Base-by-base conservation (phyloP, 1,140 invertebrate species). In the Oryctes rhinoceros region DNA sequence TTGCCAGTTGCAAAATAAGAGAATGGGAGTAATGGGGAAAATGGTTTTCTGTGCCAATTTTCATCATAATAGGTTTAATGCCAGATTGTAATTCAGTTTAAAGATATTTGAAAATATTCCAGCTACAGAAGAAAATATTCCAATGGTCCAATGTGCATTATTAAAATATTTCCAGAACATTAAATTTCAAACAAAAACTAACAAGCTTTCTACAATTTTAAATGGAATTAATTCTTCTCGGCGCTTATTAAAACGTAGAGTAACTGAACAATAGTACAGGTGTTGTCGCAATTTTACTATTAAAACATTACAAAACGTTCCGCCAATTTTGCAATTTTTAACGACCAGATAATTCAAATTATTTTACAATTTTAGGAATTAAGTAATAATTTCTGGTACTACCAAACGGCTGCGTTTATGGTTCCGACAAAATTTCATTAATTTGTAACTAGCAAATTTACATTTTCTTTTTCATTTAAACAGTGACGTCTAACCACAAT, bases 211-310 rank as follows among this genome's bases (percentile, higher is more conserved):
- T 30, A 30, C 24, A 30, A 30, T 30, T 30, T 30, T 30, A 30
- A 30, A 30, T 30, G 24, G 24, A 1, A 30, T 30, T 30, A 30
- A 30, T 30, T 30, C n/a, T 3, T 53, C 49, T 53, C n/a, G n/a
- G n/a, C 49, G 10, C 11, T 53, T 30, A 10, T 53, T 53, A 53
- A 53, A 20, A 65, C 71, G 67, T 79, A 79, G 82, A 82, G 79
- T 67, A 74, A 77, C 75, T 79, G 59, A 65, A 82, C 62, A 59
- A 53, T 79, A 30, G 76, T 83, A 78, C 59, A 81, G 49, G 18
- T 59, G 6, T 59, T 59, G 13, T 59, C 53, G 53, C 53, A 59
- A 59, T 59, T 6, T 18, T 59, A n/a, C 18, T 13, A 59, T 59
- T 59, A 59, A 53, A 59, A 59, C 53, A 18, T 59, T 59, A 59